Base-by-base conservation (phyloP, 1,140 invertebrate genomes). In the Phthorimaea operculella region DNA sequence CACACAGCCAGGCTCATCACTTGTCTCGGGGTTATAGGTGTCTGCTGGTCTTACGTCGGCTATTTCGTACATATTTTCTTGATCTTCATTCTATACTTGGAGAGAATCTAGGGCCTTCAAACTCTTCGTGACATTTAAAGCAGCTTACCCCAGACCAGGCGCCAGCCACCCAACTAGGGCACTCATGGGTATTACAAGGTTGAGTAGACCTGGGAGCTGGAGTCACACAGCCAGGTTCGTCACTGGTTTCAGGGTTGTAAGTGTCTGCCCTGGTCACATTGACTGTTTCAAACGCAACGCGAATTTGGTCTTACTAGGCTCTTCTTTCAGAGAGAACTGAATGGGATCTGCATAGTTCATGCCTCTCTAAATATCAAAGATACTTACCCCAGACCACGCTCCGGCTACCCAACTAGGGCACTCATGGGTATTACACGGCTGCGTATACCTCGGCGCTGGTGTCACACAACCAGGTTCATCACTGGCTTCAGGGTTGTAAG, bases 401-500 rank as follows among this genome's bases (percentile, higher is more conserved):
- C 92, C 90, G 34, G 91, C 89, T 60, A 93, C 87, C 95, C 95
- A 97, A 65, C 89, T 89, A 21, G 95, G 92, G 83, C 95, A 97
- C 21, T 92, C 90, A 56, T 93, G 88, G 34, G 90, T 88, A 76
- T 94, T 95, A 83, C 95, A 97, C 12, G 89, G 87, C 74, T 95
- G 93, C 67, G 93, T 89, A 55, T 88, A 89, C 52, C 89, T 87
- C n/a, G 94, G 94, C 61, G 92, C 92, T 56, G 90, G 89, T n/a
- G 86, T 87, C 44, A 87, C 88, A 79, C 94, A 96, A 4, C 81
- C 81, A 60, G 92, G 90, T 64, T 91, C 90, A 60, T 73, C 59
- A 50, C 86, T 75, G 66, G 74, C 74, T 65, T 77, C 76, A 88
- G 92, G 68, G 85, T 89, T 79, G 87, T 91, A 84, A 18, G 81